These are phyloP conservation scores for Myotis vivesi DNA, from an alignment of 2,797 vertebrate genomes.

Conservation along the genomic window DNA sequence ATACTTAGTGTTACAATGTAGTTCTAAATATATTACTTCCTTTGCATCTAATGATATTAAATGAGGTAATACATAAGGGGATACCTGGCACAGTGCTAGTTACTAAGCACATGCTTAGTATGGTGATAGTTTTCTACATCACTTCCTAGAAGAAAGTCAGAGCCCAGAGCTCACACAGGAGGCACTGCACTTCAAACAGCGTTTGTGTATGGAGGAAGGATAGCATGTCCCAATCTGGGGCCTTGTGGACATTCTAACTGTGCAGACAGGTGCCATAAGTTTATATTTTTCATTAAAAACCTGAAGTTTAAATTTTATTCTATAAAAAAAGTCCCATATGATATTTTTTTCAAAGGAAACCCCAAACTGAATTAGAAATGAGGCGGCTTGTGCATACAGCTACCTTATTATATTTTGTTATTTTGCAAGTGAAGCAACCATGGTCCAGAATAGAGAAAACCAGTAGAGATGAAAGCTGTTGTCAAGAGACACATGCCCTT, in stretches of 20 bases:
- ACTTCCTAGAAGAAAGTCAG: neutral
- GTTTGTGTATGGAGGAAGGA: neutral
- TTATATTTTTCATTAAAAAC: neutral
- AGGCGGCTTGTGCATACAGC: accelerated
- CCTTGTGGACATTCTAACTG: neutral
- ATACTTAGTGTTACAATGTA: neutral
- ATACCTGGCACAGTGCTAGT: neutral
- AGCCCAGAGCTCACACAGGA: neutral
- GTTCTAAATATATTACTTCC: neutral
- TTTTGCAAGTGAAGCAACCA: neutral
- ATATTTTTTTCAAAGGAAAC: neutral
- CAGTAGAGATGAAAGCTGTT: neutral
- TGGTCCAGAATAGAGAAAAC: neutral
- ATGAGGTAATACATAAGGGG: neutral
- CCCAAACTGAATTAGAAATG: neutral
- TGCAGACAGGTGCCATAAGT: neutral
- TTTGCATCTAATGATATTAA: neutral
- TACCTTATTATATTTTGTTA: neutral
- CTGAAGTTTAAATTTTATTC: neutral
- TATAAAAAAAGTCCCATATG: neutral
- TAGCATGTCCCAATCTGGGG: neutral
- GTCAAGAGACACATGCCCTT: neutral
- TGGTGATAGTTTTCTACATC: neutral
- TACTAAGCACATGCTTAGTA: neutral
- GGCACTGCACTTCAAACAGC: neutral